Conservation (phyloP, 1,140 invertebrate species). For the Sitophilus oryzae region DNA sequence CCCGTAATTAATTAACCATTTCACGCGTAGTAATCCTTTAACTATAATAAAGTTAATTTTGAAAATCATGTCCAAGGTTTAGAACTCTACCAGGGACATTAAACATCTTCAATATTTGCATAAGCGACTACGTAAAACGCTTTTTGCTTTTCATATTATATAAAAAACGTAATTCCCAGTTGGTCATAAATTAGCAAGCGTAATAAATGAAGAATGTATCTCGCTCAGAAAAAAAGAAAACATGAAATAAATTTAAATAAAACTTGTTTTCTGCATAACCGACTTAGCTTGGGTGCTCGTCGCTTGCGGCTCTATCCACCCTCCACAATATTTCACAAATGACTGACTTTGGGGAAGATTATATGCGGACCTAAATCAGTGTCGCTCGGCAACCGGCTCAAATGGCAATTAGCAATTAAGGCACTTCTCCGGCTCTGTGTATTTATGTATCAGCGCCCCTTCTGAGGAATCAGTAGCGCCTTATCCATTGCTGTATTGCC, state of each 20-base stretch:
- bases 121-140: not conserved
- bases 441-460: not conserved
- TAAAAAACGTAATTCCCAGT: not conserved
- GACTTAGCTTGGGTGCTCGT: not conserved
- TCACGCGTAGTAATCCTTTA: no score
- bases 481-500: not conserved
- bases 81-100: no score
- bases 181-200: not conserved
- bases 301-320: slow-evolving; percentile 15
- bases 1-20: no score
- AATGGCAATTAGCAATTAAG: slow-evolving; percentile 32
- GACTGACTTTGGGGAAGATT: slow-evolving; percentile 30
- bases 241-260: not conserved
- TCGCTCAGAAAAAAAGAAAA: not conserved
- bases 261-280: not conserved
- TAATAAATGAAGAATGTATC: not conserved
- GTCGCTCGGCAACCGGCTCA: slow-evolving; percentile 33
- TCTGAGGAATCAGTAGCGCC: not conserved
- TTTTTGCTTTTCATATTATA: not conserved
- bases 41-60: no score
- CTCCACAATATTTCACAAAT: slow-evolving; percentile 30
- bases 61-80: no score
- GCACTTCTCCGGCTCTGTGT: slow-evolving; percentile 24
- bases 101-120: no score
- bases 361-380: slow-evolving; percentile 29